Evolutionary conservation across 2,888 invertebrate species (phyloP), one percentile per base, ranked within the genome.

Genomic region (Luffia ferchaultella): DNA sequence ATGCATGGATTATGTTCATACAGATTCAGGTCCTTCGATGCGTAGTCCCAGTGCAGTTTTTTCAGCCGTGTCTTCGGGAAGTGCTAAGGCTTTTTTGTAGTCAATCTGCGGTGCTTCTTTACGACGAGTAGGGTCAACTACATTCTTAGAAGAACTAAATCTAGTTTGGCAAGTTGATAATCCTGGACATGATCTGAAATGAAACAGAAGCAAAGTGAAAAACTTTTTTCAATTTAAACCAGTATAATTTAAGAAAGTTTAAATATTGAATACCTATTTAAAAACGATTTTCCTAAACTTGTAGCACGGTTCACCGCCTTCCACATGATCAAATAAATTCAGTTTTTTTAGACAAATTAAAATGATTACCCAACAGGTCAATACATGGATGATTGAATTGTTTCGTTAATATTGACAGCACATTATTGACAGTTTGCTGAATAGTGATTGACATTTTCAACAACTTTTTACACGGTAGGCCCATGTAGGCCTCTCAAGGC

Each of bases 21-120:
- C 30, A 30, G 30, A 30, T 3, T 30, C 30, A 12, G 30, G 30
- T 30, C 5, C 30, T 30, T 30, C 30, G 3, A 30, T 30, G n/a
- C n/a, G n/a, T 7, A 30, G 75, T 52, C 87, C 82, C 58, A 87
- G 62, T 47, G 73, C 70, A 16, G 63, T 53, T 58, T 76, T 78
- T 48, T 86, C 79, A 46, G 73, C 71, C 1, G 70, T 55, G 62
- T 88, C 86, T 49, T 85, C 85, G 1, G 84, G 78, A 47, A 78
- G 67, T 40, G 84, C 64, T 17, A 88, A 58, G 18, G 85, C 73
- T 2, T 67, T 43, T n/a, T 79, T 76, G 55, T 83, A 68, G 47
- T 88, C 86, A 45, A 87, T 76, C 52, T 62, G 74, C 1, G 82
- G 77, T 2, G 86, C 83, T 58, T 87, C 87, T 48, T 74, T 78